Percentiles rank a stretch among this genome's conserved stretches.
These are phyloP conservation scores for Nephrotoma guestfalica DNA, from an alignment of 2,888 invertebrate species.

Conservation along the genomic window DNA sequence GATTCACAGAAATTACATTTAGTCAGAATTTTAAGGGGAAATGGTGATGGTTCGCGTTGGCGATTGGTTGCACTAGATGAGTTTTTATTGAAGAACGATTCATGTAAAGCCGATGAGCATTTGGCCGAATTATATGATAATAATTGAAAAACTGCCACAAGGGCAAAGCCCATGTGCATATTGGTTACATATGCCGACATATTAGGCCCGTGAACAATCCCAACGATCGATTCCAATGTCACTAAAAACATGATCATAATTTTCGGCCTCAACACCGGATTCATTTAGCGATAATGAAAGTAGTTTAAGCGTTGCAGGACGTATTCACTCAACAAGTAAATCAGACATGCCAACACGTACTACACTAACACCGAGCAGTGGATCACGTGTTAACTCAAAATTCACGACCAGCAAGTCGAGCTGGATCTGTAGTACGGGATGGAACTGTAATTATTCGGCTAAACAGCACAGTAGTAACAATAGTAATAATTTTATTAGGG, in stretches of 20 bases:
- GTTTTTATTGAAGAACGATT: too few relatives aligned
- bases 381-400: conserved; percentile 54
- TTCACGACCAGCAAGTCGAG: conserved; percentile 70
- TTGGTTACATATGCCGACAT: conserved; percentile 67
- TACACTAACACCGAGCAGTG: conserved; percentile 33
- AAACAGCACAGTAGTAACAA: background rate
- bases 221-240: conserved; percentile 85
- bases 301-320: conserved; percentile 51
- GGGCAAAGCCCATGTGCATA: conserved; percentile 84
- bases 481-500: background rate
- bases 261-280: conserved; percentile 79
- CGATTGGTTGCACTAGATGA: too few relatives aligned
- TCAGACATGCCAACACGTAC: conserved; percentile 8
- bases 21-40: too few relatives aligned
- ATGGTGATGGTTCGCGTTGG: too few relatives aligned
- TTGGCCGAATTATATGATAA: conserved; percentile 90
- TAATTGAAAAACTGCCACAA: conserved; percentile 85
- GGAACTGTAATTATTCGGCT: conserved; percentile 33
- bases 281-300: conserved; percentile 79
- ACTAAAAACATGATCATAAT: conserved; percentile 57
- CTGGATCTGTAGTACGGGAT: conserved; percentile 51
- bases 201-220: conserved; percentile 83
- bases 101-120: conserved; percentile 86
- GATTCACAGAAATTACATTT: too few relatives aligned
- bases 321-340: conserved; percentile 37